Base-by-base conservation (phyloP, 2,113 vertebrate genomes). In the Bombycilla garrulus region DNA sequence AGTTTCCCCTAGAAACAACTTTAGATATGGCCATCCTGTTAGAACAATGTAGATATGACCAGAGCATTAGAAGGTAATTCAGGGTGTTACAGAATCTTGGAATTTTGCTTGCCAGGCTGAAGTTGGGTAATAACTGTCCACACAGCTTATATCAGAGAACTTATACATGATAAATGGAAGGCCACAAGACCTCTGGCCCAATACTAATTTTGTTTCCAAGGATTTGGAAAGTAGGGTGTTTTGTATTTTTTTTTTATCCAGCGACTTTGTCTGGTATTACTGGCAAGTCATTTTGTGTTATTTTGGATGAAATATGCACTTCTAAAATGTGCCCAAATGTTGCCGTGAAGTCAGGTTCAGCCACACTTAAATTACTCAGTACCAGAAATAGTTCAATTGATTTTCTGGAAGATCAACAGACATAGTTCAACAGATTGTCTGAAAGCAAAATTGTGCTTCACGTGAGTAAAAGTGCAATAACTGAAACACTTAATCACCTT, bases 391-490 rank as follows among this genome's bases (percentile, higher is more conserved):
- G 56, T 88, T 94, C 51, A 86, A 94, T 83, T 88, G 94, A 88
- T 95, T 95, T 95, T 90, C 88, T 86, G 86, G 69, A 94, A 78
- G 64, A 97, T 90, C 96, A 95, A 73, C 81, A 90, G 85, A 82
- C 3, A 9, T 69, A 81, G 66, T 90, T 92, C 91, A 90, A 86
- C 84, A 95, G 91, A 93, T 91, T 95, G 86, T 90, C 81, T 91
- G 91, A 84, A 90, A 95, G 71, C 58, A 85, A 91, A 96, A 96
- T 69, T 85, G 87, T 88, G 36, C 66, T 91, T 85, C 81, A 13
- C 76, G 79, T 73, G 84, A 95, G 38, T 38, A 86, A 93, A 82
- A 93, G 51, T 87, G 87, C 90, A 91, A 87, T 57, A 93, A 72
- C 35, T 65, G 67, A 82, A 82, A 85, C 33, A 86, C 47, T 91